Conservation (phyloP, 1,140 invertebrate genomes). For the Thaumatotibia leucotreta region DNA sequence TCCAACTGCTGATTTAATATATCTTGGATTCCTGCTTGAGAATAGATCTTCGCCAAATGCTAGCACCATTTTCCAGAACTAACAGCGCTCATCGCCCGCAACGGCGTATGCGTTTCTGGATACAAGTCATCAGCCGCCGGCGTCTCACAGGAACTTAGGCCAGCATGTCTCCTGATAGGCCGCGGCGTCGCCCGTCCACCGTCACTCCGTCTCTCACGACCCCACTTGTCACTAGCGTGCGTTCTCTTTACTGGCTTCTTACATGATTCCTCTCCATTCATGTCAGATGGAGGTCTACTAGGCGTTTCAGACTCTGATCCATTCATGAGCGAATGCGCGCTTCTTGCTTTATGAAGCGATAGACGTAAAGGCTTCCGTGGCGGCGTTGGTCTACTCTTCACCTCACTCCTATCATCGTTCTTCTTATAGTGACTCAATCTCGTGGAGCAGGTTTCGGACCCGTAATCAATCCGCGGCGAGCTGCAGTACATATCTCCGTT, state of each 20-base stretch:
- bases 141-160: slow-evolving; percentile 38
- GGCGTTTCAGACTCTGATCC: slow-evolving; percentile 56
- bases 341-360: slow-evolving; percentile 88
- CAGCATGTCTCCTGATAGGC: slow-evolving; percentile 38
- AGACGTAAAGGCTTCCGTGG: slow-evolving; percentile 90
- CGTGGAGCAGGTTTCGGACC: slow-evolving; percentile 75
- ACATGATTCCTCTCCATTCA: slow-evolving; percentile 27
- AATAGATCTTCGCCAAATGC: neutral
- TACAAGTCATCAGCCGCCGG: slow-evolving; percentile 60
- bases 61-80: slow-evolving; percentile 52
- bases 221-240: slow-evolving; percentile 50
- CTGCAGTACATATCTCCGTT: slow-evolving; percentile 59
- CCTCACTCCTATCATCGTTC: slow-evolving; percentile 50
- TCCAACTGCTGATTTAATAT: too few relatives aligned
- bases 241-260: slow-evolving; percentile 60
- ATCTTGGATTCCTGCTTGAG: neutral
- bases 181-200: slow-evolving; percentile 46
- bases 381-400: slow-evolving; percentile 81
- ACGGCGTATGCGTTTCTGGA: slow-evolving; percentile 39
- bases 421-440: slow-evolving; percentile 71
- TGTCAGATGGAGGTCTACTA: slow-evolving; percentile 44
- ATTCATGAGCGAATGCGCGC: slow-evolving; percentile 84
- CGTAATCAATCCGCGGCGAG: slow-evolving; percentile 73
- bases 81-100: slow-evolving; percentile 25
- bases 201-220: slow-evolving; percentile 40